These are phyloP conservation scores for Gadopsis bispinosus DNA, from an alignment of 2,797 vertebrate genomes.

Conservation along the genomic window DNA sequence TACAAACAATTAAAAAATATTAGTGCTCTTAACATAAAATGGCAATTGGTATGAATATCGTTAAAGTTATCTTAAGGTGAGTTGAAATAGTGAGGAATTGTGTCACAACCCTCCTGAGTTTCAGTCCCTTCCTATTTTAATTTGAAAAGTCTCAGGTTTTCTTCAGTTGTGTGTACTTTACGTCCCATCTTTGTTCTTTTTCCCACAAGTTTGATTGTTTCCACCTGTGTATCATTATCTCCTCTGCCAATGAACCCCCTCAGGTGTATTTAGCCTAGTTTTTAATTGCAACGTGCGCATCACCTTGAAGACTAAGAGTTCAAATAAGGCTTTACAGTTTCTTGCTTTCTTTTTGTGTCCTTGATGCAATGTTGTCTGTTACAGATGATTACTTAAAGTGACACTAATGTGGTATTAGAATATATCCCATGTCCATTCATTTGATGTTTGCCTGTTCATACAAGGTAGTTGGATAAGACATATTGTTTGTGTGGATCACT, in stretches of 20 bases:
- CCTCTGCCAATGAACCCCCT: too few species aligned
- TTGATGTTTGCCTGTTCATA: constrained; percentile 12
- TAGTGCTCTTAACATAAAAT: too few species aligned
- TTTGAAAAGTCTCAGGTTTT: too few species aligned
- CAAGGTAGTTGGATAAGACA: constrained; percentile 11
- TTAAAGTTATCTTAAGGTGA: not conserved
- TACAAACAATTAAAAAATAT: too few species aligned
- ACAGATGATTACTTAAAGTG: constrained; percentile 1
- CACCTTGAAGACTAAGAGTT: constrained; percentile 7
- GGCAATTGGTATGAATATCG: not conserved
- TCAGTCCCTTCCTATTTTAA: too few species aligned
- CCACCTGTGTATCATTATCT: too few species aligned
- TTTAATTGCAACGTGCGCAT: not conserved
- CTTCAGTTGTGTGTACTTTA: too few species aligned
- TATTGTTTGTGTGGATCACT: not conserved
- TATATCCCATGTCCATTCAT: constrained; percentile 5
- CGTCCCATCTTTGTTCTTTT: too few species aligned
- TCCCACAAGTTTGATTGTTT: too few species aligned
- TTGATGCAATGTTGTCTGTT: constrained; percentile 2
- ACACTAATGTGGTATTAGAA: constrained; percentile 20
- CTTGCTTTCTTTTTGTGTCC: not conserved
- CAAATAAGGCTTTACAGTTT: not conserved
- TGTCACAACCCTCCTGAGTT: not conserved
- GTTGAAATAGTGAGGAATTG: not conserved
- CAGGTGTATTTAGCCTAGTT: too few species aligned